Evolutionary conservation across 2,888 invertebrate species (phyloP), one percentile per base, ranked within the genome.

Genomic region (Spilosoma lubricipeda): DNA sequence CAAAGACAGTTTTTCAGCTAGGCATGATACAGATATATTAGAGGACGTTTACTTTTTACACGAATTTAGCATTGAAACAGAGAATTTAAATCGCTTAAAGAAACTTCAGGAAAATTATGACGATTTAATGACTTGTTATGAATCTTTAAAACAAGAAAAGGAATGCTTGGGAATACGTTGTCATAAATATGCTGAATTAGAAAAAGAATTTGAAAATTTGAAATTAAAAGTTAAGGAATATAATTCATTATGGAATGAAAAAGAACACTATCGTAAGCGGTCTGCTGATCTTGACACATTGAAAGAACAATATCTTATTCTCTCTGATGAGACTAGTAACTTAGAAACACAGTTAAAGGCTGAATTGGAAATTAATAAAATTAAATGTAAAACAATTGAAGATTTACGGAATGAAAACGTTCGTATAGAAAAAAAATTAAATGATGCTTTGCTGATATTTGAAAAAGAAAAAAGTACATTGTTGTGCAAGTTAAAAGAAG

Each of bases 381-480:
- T 90, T 2, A 94, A 94, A 88, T 83, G 89, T 69, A 86, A 86
- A 73, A 88, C 91, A 33, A 84, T 95, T 39, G 92, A 93, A 18
- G 90, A 91, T 18, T 78, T 95, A 64, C 87, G 92, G 75, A 87
- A 82, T 71, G 92, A 93, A 78, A 95, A 93, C 83, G 84, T 93
- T 63, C 72, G 75, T 2, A 83, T 95, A 70, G 91, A 94, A 78
- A 92, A 91, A 78, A 93, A 90, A 85, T 76, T 95, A 23, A 93
- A 91, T 73, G 92, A 94, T 2, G 85, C 89, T 7, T 80, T 86
- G 30, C 86, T 93, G 66, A 77, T 78, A 42, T 92, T 91, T 84
- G 95, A 96, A 87, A 94, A 94, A 77, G 96, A 97, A 82, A 94
- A 93, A 83, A 96, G 96, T 84, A 80, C 84, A 71, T 86, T 96